These are phyloP conservation scores for Malurus elegans DNA, from an alignment of 2,113 vertebrate species.

Conservation along the genomic window DNA sequence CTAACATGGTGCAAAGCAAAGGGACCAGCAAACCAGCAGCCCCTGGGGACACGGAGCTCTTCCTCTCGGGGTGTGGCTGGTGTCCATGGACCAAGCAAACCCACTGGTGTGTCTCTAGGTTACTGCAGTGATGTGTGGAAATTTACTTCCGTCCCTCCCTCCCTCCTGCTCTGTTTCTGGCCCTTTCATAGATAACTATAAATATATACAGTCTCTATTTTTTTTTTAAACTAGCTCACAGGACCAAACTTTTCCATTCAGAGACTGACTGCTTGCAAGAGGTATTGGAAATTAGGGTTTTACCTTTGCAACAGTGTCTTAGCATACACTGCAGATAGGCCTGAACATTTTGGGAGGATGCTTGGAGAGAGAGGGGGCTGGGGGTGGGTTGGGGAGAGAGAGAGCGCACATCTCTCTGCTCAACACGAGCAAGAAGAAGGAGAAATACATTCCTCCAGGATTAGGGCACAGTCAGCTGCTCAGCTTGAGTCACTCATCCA, in stretches of 20 bases:
- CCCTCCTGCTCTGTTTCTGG: neutral
- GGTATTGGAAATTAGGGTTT: slow-evolving; percentile 9
- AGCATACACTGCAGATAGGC: slow-evolving; percentile 13
- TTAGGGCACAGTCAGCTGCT: slow-evolving; percentile 24
- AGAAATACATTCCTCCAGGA: slow-evolving; percentile 51
- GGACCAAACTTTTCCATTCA: slow-evolving; percentile 74
- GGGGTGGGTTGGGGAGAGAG: neutral
- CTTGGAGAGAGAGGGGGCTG: neutral
- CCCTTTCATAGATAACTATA: slow-evolving; percentile 64
- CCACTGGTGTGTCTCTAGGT: slow-evolving; percentile 39
- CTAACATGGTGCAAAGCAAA: slow-evolving; percentile 17
- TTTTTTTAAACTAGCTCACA: slow-evolving; percentile 71
- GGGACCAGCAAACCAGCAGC: slow-evolving; percentile 32
- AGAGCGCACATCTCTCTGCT: neutral
- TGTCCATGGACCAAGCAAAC: slow-evolving; percentile 38
- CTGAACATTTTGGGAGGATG: slow-evolving; percentile 8
- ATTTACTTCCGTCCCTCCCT: neutral
- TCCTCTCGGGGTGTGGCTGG: slow-evolving; percentile 1
- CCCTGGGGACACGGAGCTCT: neutral
- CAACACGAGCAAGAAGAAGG: neutral
- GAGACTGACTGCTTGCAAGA: slow-evolving; percentile 57
- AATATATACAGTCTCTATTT: slow-evolving; percentile 67
- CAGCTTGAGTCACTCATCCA: slow-evolving; percentile 1
- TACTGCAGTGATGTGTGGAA: slow-evolving; percentile 22
- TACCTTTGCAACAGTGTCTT: slow-evolving; percentile 46